Evolutionary conservation across 2,797 vertebrate genomes (phyloP).

Genomic region (Galaxias olidus): DNA sequence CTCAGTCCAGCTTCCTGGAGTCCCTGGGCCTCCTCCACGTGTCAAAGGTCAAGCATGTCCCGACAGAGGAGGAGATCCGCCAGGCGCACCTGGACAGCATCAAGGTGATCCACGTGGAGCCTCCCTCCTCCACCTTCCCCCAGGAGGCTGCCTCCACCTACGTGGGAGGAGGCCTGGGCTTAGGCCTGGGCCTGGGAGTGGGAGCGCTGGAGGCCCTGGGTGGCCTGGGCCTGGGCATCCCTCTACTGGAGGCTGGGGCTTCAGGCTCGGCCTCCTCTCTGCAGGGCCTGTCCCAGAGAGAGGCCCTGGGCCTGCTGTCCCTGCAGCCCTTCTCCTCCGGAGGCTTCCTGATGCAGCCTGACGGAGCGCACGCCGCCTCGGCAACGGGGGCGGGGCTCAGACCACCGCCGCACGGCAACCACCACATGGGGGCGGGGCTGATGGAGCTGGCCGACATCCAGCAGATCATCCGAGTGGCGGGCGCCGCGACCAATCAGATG

Average conservation of each 20-base stretch:
- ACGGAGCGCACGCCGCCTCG: constrained; percentile 62
- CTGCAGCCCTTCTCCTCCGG: constrained; percentile 90
- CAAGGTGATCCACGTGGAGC: constrained; percentile 86
- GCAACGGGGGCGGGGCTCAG: constrained; percentile 79
- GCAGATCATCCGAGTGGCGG: constrained; percentile 93
- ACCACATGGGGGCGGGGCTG: constrained; percentile 74
- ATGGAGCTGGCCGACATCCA: constrained; percentile 93
- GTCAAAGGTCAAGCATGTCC: constrained; percentile 77
- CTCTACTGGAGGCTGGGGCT: constrained; percentile 78
- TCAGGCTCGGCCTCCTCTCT: constrained; percentile 65
- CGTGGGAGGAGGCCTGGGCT: constrained; percentile 52
- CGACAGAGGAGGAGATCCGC: constrained; percentile 78
- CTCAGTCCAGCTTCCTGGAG: constrained; percentile 83
- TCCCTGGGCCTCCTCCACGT: constrained; percentile 86
- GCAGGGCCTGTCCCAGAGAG: constrained; percentile 77
- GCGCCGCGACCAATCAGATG: constrained; percentile 82
- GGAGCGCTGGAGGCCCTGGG: constrained; percentile 49
- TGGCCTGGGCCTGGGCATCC: no score
- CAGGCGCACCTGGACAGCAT: constrained; percentile 84
- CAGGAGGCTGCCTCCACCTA: constrained; percentile 77
- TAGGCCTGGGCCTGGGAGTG: constrained; percentile 40
- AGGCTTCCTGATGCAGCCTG: constrained; percentile 89
- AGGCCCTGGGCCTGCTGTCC: constrained; percentile 85
- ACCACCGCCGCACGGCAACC: constrained; percentile 75
- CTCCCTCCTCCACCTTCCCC: constrained; percentile 86